phyloP scores from a whole-genome alignment of 2,113 vertebrate species.

The Melanostigma gelatinosum region DNA sequence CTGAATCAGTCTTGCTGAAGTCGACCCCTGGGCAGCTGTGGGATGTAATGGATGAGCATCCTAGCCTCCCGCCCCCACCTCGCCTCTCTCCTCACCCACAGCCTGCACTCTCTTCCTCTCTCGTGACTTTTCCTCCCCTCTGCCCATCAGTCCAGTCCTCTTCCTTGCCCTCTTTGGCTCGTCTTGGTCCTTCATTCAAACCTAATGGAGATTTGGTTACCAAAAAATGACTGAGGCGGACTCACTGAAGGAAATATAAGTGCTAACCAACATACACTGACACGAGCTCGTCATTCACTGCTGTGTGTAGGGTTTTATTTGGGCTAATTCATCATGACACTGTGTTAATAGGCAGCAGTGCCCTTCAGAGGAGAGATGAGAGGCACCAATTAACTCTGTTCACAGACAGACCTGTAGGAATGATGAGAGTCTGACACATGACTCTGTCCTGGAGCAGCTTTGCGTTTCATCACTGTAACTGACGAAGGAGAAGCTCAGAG shows the following conservation, averaged over 20 bases:
- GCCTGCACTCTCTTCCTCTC: conserved; percentile 26
- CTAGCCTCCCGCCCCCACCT: conserved; percentile 31
- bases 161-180: conserved; percentile 29
- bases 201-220: conserved; percentile 57
- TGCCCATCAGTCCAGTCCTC: conserved; percentile 32
- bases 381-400: conserved; percentile 94
- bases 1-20: conserved; percentile 78
- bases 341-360: conserved; percentile 94
- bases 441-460: conserved; percentile 84
- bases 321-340: conserved; percentile 96
- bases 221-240: conserved; percentile 63
- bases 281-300: conserved; percentile 90
- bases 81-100: conserved; percentile 36
- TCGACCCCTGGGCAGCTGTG: conserved; percentile 73
- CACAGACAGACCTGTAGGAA: conserved; percentile 94
- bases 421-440: conserved; percentile 94
- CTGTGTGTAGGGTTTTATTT: conserved; percentile 94
- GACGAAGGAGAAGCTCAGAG: conserved; percentile 33
- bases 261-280: conserved; percentile 35
- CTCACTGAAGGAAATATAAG: conserved; percentile 48
- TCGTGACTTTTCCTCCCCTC: conserved; percentile 23
- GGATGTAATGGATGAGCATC: conserved; percentile 74
- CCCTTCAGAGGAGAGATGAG: conserved; percentile 95
- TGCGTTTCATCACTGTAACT: conserved; percentile 26
- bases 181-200: conserved; percentile 55